A percentile compares a stretch with the other conserved stretches of the same genome.
phyloP scores from a whole-genome alignment of 2,113 vertebrate species.

The Pseudopipra pipra region DNA sequence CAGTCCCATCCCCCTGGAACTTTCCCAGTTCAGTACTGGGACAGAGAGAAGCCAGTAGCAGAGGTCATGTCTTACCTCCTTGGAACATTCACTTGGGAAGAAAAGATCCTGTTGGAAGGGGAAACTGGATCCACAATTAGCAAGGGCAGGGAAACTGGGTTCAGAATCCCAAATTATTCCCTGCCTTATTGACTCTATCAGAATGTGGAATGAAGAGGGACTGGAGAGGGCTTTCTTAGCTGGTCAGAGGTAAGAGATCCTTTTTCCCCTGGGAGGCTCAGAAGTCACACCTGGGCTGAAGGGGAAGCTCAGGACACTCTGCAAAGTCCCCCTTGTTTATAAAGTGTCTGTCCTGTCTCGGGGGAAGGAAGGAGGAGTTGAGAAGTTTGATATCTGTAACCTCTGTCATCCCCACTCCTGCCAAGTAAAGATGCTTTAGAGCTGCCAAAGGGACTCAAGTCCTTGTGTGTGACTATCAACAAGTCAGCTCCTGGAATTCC shows the following conservation, averaged over 20 bases:
- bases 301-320: background rate
- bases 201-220: background rate
- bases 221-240: background rate
- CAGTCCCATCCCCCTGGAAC: background rate
- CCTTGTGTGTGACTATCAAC: background rate
- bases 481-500: background rate
- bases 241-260: background rate
- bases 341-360: background rate
- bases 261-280: background rate
- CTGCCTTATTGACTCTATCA: background rate
- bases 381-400: background rate
- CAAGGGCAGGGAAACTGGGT: background rate
- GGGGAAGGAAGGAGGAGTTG: background rate
- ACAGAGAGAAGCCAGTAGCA: background rate
- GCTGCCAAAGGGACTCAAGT: background rate
- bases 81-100: background rate
- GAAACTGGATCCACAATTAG: background rate
- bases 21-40: background rate
- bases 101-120: background rate
- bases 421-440: background rate
- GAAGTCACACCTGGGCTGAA: background rate
- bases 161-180: background rate
- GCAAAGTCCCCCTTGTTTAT: background rate
- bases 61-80: constrained; percentile 11
- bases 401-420: background rate